Evolutionary conservation across 1,140 invertebrate genomes (phyloP).

Genomic region (Drosophila lini): DNA sequence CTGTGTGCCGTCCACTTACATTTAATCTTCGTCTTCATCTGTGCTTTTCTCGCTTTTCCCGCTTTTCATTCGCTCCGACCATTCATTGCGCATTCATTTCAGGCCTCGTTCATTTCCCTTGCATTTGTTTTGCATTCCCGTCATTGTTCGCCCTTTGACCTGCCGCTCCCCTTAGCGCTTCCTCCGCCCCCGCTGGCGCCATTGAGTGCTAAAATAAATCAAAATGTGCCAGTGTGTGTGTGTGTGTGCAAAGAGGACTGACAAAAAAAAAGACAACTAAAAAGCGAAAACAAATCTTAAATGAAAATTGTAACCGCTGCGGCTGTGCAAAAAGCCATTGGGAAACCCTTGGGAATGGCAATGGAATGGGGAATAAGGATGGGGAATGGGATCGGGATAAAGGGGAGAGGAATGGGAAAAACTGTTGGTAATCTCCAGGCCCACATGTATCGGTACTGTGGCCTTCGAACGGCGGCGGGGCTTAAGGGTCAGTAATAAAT

Average conservation of each 20-base stretch:
- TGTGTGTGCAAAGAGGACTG: conserved; percentile 17
- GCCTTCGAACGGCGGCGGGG: conserved; percentile 43
- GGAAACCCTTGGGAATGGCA: conserved; percentile 44
- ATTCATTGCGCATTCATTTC: conserved; percentile 62
- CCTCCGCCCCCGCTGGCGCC: conserved; percentile 13
- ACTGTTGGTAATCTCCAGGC: conserved; percentile 61
- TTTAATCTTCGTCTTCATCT: conserved; percentile 74
- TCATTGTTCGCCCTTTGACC: conserved; percentile 32
- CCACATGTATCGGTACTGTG: conserved; percentile 53
- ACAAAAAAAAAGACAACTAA: conserved; percentile 30
- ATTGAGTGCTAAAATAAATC: conserved; percentile 79
- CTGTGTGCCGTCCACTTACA: conserved; percentile 67
- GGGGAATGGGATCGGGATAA: conserved; percentile 1
- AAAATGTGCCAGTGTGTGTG: conserved; percentile 54
- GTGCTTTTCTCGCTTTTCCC: conserved; percentile 26
- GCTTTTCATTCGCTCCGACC: conserved; percentile 60
- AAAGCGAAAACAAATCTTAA: conserved; percentile 75
- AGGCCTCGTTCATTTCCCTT: conserved; percentile 60
- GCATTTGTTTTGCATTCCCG: conserved; percentile 59
- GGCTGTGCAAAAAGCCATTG: conserved; percentile 50
- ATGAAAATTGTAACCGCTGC: conserved; percentile 77
- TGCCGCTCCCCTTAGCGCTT: conserved; percentile 1
- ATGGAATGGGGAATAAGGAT: conserved; percentile 16
- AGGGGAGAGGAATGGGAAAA: conserved; percentile 8
- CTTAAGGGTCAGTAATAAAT: conserved; percentile 81